Evolutionary conservation across 2,797 vertebrate species (phyloP).

Genomic region (Sebastes paucispinis): DNA sequence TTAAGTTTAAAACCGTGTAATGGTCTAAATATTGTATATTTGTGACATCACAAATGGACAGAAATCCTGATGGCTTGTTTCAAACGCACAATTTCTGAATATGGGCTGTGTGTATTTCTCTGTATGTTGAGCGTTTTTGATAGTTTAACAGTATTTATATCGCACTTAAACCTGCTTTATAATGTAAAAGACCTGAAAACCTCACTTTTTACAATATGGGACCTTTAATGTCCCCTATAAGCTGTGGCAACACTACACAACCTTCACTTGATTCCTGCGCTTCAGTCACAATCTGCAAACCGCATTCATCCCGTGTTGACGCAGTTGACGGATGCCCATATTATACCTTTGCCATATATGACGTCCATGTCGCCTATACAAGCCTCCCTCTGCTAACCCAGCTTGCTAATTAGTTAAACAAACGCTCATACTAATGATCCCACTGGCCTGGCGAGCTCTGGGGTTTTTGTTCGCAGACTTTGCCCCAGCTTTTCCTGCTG

Average conservation of each 20-base stretch:
- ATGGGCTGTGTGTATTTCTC: too few relatives aligned
- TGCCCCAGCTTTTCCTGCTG: constrained; percentile 83
- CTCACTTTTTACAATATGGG: too few relatives aligned
- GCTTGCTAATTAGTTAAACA: constrained; percentile 98
- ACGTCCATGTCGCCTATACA: constrained; percentile 74
- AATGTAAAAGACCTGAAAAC: too few relatives aligned
- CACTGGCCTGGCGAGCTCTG: constrained; percentile 83
- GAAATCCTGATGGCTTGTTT: too few relatives aligned
- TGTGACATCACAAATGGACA: too few relatives aligned
- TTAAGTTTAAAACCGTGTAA: too few relatives aligned
- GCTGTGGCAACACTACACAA: background rate
- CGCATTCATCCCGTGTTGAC: constrained; percentile 2
- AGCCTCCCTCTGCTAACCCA: constrained; percentile 89
- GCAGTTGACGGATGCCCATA: constrained; percentile 58
- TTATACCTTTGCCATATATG: constrained; percentile 61
- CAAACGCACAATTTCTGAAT: too few relatives aligned
- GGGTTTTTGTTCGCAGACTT: constrained; percentile 89
- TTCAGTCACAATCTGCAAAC: background rate
- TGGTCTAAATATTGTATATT: too few relatives aligned
- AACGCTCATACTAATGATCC: constrained; percentile 91
- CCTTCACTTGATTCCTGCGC: background rate
- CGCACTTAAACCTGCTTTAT: too few relatives aligned
- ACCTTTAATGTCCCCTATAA: background rate
- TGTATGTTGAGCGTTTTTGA: accelerated
- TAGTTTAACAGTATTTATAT: too few relatives aligned